Conservation (phyloP, 2,797 vertebrate species). For the Falco peregrinus region DNA sequence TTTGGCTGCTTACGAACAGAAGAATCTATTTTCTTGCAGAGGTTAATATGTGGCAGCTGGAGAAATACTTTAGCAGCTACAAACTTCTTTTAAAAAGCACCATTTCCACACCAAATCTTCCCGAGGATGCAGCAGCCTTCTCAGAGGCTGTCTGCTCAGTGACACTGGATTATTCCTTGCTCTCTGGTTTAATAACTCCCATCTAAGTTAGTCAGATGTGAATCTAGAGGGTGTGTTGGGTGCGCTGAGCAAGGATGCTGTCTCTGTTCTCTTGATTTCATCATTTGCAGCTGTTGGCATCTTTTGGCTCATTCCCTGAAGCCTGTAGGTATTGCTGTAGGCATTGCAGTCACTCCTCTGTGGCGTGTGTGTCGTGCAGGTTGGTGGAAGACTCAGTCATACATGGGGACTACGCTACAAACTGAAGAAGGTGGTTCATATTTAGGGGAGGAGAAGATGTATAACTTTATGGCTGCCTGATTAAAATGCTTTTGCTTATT, state of each 20-base stretch:
- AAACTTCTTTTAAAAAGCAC: neutral
- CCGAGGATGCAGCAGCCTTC: neutral
- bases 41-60: neutral
- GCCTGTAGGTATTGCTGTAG: neutral
- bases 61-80: neutral
- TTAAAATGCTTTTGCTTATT: neutral
- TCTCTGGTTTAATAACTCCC: neutral
- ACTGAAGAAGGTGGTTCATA: neutral
- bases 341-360: neutral
- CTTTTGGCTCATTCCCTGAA: neutral
- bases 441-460: neutral
- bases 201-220: neutral
- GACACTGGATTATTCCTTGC: neutral
- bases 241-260: neutral
- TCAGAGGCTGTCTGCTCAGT: neutral
- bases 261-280: neutral
- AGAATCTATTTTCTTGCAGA: neutral
- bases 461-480: neutral
- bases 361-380: neutral
- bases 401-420: neutral
- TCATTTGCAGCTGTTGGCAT: neutral
- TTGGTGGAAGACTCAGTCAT: neutral
- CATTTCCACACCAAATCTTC: neutral
- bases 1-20: neutral
- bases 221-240: neutral